Evolutionary conservation across 2,113 vertebrate genomes (phyloP).

Genomic region (Mionectes macconnelli): DNA sequence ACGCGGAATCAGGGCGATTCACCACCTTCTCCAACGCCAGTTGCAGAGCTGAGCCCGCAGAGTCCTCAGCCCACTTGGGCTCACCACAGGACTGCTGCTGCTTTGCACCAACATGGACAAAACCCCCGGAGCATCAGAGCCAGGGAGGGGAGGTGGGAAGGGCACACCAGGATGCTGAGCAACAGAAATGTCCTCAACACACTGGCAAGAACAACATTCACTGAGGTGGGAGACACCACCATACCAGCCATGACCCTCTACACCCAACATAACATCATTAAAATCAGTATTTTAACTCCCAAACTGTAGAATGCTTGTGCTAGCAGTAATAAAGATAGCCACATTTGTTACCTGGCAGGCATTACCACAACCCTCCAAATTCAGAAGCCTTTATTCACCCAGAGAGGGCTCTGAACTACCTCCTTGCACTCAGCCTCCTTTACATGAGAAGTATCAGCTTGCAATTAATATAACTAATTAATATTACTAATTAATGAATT

Average conservation of each 20-base stretch:
- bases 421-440: background rate
- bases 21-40: background rate
- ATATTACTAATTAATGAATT: conserved; percentile 19
- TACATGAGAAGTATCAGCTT: background rate
- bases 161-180: background rate
- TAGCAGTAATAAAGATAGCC: background rate
- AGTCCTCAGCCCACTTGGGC: background rate
- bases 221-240: background rate
- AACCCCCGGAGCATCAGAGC: accelerated
- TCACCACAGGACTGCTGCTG: background rate
- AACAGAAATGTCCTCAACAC: background rate
- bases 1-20: background rate
- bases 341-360: background rate
- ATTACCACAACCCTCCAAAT: background rate
- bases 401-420: background rate
- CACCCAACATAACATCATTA: background rate
- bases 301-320: background rate
- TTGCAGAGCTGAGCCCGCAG: background rate
- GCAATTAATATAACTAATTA: conserved; percentile 34
- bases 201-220: background rate
- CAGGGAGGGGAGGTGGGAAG: background rate
- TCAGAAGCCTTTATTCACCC: background rate
- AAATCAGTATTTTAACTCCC: background rate
- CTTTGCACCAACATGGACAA: background rate
- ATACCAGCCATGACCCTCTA: background rate